phyloP scores from a whole-genome alignment of 2,888 invertebrate species.

The Dugesia japonica region DNA sequence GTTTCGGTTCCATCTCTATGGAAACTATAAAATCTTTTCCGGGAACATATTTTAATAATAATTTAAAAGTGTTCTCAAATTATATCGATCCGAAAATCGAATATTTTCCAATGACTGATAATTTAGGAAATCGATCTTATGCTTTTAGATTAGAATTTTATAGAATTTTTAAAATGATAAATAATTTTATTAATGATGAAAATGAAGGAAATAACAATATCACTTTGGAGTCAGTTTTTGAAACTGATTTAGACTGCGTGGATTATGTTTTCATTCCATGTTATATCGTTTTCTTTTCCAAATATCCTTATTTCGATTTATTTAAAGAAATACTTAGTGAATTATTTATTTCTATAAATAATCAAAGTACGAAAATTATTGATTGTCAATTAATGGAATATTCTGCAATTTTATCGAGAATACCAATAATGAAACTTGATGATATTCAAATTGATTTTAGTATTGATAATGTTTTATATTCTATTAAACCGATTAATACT shows the following conservation, averaged over 20 bases:
- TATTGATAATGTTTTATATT: neutral
- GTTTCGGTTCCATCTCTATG: neutral
- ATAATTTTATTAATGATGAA: neutral
- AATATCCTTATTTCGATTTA: neutral
- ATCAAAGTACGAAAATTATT: neutral
- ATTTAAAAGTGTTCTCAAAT: neutral
- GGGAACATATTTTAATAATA: constrained; percentile 12
- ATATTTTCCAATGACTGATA: neutral
- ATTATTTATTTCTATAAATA: neutral
- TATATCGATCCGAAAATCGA: neutral
- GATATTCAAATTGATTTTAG: neutral
- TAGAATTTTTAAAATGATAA: neutral
- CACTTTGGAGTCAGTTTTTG: neutral
- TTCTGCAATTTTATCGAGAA: neutral
- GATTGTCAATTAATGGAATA: neutral
- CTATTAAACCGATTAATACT: neutral
- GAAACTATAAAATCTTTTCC: neutral
- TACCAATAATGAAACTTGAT: neutral
- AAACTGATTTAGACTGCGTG: neutral
- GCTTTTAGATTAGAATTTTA: constrained; percentile 15
- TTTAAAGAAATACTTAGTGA: neutral
- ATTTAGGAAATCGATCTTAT: constrained; percentile 12
- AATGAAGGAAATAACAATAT: neutral
- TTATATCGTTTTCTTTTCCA: neutral
- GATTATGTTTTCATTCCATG: neutral